Conservation (phyloP, 2,797 vertebrate genomes). For the Phrynocephalus forsythii region DNA sequence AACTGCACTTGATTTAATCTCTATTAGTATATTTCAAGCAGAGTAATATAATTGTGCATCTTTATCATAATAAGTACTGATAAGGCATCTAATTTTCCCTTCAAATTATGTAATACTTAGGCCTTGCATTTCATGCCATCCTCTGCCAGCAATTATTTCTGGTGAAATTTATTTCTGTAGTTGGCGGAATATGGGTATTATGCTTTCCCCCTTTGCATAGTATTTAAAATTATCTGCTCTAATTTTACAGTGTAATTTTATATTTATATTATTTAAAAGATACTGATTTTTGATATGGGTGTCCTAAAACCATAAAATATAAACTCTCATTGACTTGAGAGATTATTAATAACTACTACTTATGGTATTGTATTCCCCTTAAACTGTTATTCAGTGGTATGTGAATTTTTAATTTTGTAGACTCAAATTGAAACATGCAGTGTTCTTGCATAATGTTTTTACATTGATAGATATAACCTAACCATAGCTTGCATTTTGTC, state of each 20-base stretch:
- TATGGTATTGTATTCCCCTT: constrained; percentile 46
- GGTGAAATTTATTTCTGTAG: constrained; percentile 39
- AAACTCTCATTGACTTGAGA: constrained; percentile 51
- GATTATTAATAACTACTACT: not conserved
- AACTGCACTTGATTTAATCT: constrained; percentile 6
- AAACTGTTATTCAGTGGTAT: constrained; percentile 38
- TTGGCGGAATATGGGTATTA: constrained; percentile 55
- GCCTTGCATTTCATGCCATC: not conserved
- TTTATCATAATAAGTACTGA: constrained; percentile 35
- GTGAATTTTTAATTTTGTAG: constrained; percentile 46
- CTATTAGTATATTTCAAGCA: not conserved
- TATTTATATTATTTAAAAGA: constrained; percentile 39
- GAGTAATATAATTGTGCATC: constrained; percentile 41
- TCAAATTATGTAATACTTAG: constrained; percentile 62
- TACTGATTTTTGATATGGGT: not conserved
- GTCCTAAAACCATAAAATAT: constrained; percentile 47
- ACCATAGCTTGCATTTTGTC: constrained; percentile 63
- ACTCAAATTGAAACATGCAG: constrained; percentile 37
- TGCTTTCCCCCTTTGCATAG: constrained; percentile 43
- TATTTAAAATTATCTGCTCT: constrained; percentile 47
- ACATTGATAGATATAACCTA: constrained; percentile 37
- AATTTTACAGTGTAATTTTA: constrained; percentile 40
- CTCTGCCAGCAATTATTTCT: constrained; percentile 43
- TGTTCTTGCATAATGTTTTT: constrained; percentile 18
- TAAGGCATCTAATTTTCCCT: constrained; percentile 66